Base-by-base conservation (phyloP, 2,113 vertebrate species). In the Columbina picui region DNA sequence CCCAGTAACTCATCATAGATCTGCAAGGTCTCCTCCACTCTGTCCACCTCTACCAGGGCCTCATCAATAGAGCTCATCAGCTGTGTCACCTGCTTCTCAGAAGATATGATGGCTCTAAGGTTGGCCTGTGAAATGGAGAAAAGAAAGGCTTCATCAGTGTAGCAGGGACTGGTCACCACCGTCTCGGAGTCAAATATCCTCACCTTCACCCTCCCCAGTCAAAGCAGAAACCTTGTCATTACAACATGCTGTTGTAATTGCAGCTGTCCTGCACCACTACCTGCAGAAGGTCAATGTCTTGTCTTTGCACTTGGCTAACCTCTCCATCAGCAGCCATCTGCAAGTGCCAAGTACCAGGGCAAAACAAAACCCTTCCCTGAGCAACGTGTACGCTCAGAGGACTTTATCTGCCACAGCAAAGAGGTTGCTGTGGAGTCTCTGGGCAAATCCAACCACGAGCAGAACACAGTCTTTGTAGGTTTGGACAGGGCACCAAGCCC, bases 21-120 rank as follows among this genome's bases (percentile, higher is more conserved):
- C 64, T 90, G 83, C 89, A 97, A 55, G 27, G 84, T 94, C 78
- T 87, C 50, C 60, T 97, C 96, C 53, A 96, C 81, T 43, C 89
- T 83, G 67, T 39, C 47, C 63, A 95, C 95, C 71, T 97, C 95
- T 9, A 27, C 73, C 63, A 97, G 86, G 41, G 92, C 95, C 73
- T 96, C 74, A 0, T 96, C 93, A 2, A 96, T 86, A 69, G 38
- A 52, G 52, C 29, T 25, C 90, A 96, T 76, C 76, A 96, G 63
- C 87, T 64, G 67, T 8, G 84, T 63, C 79, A 70, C 92, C 69
- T 94, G 87, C 69, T 71, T 69, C 95, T 95, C 95, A 2, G 87
- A 95, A 12, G 87, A 92, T 64, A 95, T 50, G 8, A 97, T n/a
- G 65, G 94, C 83, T 32, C 14, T 43, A 1, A 96, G 74, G 89